phyloP scores from a whole-genome alignment of 92 coral and sea anemone species.

The Pocillopora grandis region DNA sequence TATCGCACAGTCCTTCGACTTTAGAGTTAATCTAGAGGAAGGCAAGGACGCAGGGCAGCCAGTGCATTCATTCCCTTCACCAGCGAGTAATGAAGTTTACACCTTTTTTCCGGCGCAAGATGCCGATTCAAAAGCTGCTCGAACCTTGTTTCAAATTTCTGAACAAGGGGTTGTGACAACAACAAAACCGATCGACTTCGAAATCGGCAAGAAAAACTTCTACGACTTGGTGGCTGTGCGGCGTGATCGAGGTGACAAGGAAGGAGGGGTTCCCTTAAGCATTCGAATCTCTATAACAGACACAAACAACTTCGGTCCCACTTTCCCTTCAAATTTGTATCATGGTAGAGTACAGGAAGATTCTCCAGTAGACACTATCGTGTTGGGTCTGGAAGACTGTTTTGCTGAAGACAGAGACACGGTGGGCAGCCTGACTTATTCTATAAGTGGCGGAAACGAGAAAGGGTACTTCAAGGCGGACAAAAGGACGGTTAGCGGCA shows the following conservation, averaged over 20 bases:
- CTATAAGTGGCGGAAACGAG: conserved; percentile 80
- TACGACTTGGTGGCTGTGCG: conserved; percentile 67
- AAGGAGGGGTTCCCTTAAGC: conserved; percentile 68
- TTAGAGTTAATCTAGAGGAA: conserved; percentile 43
- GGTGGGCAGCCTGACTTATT: conserved; percentile 39
- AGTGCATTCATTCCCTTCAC: conserved; percentile 63
- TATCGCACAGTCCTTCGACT: not conserved
- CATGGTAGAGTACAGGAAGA: conserved; percentile 64
- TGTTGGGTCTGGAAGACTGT: conserved; percentile 75
- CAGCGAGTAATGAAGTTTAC: conserved; percentile 63
- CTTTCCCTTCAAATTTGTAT: conserved; percentile 66
- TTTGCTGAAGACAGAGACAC: conserved; percentile 78
- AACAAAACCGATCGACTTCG: conserved; percentile 58
- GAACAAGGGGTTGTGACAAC: conserved; percentile 68
- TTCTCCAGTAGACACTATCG: conserved; percentile 47
- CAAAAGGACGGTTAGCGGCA: conserved; percentile 11
- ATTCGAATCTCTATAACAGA: conserved; percentile 68
- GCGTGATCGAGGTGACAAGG: conserved; percentile 57
- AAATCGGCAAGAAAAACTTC: conserved; percentile 53
- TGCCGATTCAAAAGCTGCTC: conserved; percentile 47
- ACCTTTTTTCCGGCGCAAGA: conserved; percentile 64
- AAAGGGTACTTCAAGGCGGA: conserved; percentile 59
- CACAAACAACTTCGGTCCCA: conserved; percentile 70
- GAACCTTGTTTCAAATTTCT: conserved; percentile 66
- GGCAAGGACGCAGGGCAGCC: conserved; percentile 34